Evolutionary conservation across 1,140 invertebrate species (phyloP).

Genomic region (Trichonephila inaurata): DNA sequence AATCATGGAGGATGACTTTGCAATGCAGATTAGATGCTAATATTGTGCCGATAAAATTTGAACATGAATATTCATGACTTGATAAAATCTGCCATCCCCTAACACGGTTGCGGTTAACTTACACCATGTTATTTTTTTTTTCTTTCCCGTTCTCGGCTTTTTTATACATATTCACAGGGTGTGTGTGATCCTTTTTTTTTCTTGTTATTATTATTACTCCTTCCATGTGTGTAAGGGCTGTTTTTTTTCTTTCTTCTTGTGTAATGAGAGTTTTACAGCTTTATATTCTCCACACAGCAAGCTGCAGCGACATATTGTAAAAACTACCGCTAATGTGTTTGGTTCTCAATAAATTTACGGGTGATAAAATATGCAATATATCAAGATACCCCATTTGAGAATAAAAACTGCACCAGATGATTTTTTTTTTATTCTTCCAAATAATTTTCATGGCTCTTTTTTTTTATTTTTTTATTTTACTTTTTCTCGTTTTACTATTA

Average conservation of each 20-base stretch:
- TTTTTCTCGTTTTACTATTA: conserved; percentile 32
- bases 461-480: too few species aligned
- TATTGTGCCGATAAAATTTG: conserved; percentile 62
- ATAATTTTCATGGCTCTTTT: conserved; percentile 5
- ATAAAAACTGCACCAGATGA: neutral
- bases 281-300: conserved; percentile 43
- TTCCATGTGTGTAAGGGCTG: neutral
- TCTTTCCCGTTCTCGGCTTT: neutral
- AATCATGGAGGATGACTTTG: conserved; percentile 68
- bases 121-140: conserved; percentile 34
- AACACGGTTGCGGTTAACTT: conserved; percentile 31
- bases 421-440: neutral
- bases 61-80: conserved; percentile 74
- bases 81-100: conserved; percentile 69
- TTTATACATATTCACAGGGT: conserved; percentile 12
- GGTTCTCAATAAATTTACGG: conserved; percentile 73
- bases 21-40: conserved; percentile 75
- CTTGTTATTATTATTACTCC: neutral
- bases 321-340: conserved; percentile 73
- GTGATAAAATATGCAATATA: conserved; percentile 76
- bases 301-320: conserved; percentile 72
- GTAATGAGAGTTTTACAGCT: conserved; percentile 76
- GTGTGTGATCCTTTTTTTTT: neutral
- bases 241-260: conserved; percentile 12
- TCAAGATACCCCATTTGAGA: conserved; percentile 73